Conservation (phyloP, 1,140 invertebrate species). For the Phortica variegata region DNA sequence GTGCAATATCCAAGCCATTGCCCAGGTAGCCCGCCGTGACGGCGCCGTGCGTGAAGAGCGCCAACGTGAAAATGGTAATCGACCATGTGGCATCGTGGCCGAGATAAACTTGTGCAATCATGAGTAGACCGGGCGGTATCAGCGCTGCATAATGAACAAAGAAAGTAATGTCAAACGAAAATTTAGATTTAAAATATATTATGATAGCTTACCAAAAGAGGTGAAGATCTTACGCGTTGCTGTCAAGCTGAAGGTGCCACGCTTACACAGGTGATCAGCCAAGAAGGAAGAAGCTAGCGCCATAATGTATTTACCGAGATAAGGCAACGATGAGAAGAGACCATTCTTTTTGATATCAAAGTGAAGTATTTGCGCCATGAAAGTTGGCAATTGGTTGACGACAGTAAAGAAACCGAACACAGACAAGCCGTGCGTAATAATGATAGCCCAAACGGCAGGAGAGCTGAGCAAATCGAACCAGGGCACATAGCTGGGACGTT, state of each 20-base stretch:
- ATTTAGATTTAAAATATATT: background rate
- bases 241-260: slow-evolving; percentile 68
- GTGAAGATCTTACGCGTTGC: slow-evolving; percentile 70
- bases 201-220: slow-evolving; percentile 61
- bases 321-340: slow-evolving; percentile 83
- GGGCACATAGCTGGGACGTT: slow-evolving; percentile 70
- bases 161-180: background rate
- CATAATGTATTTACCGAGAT: slow-evolving; percentile 80
- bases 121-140: slow-evolving; percentile 64
- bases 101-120: slow-evolving; percentile 70
- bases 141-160: slow-evolving; percentile 61
- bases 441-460: slow-evolving; percentile 86
- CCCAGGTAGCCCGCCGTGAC: slow-evolving; percentile 86
- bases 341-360: slow-evolving; percentile 90
- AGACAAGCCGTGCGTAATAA: slow-evolving; percentile 84
- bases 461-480: slow-evolving; percentile 81
- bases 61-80: slow-evolving; percentile 73
- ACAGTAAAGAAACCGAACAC: slow-evolving; percentile 96
- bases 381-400: slow-evolving; percentile 90
- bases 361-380: slow-evolving; percentile 86
- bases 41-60: slow-evolving; percentile 78
- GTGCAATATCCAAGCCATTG: slow-evolving; percentile 87
- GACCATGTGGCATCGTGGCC: slow-evolving; percentile 69
- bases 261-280: slow-evolving; percentile 68
- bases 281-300: slow-evolving; percentile 68